Conservation (phyloP, 2,888 invertebrate species). For the Napeogenes sylphis region DNA sequence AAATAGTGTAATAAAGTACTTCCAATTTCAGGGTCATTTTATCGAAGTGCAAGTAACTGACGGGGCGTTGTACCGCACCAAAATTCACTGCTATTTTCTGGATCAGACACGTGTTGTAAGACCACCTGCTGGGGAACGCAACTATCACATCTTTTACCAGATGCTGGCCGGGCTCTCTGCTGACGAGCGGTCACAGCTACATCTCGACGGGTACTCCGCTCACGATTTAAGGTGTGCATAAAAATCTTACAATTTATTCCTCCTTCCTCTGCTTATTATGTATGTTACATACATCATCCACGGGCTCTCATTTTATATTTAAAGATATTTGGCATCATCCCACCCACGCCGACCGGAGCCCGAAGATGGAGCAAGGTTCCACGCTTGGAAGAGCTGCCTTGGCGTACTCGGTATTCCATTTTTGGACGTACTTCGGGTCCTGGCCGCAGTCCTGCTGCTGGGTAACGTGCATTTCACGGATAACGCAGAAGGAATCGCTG, state of each 20-base stretch:
- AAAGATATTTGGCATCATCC: conserved; percentile 77
- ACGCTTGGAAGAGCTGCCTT: conserved; percentile 94
- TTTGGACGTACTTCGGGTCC: conserved; percentile 92
- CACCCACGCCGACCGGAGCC: conserved; percentile 67
- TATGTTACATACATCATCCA: too few relatives aligned
- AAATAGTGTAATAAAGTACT: background rate
- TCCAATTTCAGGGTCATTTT: conserved; percentile 86
- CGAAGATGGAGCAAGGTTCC: conserved; percentile 79
- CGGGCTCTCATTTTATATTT: conserved; percentile 15
- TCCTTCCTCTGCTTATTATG: too few relatives aligned
- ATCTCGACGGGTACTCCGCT: conserved; percentile 90
- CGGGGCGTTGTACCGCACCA: conserved; percentile 94
- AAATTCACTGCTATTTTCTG: conserved; percentile 96
- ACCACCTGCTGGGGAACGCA: conserved; percentile 91
- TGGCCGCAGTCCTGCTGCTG: conserved; percentile 92
- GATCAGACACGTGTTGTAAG: conserved; percentile 95
- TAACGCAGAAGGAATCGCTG: conserved; percentile 85
- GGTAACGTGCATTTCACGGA: conserved; percentile 95
- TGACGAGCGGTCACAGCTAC: conserved; percentile 91
- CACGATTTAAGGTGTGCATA: conserved; percentile 82
- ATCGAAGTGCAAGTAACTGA: conserved; percentile 97
- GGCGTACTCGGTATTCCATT: conserved; percentile 96
- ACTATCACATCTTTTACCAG: conserved; percentile 98
- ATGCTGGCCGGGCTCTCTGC: conserved; percentile 91
- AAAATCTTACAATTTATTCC: too few relatives aligned